Conservation (phyloP, 2,797 vertebrate genomes). For the Microctenopoma lineatum region DNA sequence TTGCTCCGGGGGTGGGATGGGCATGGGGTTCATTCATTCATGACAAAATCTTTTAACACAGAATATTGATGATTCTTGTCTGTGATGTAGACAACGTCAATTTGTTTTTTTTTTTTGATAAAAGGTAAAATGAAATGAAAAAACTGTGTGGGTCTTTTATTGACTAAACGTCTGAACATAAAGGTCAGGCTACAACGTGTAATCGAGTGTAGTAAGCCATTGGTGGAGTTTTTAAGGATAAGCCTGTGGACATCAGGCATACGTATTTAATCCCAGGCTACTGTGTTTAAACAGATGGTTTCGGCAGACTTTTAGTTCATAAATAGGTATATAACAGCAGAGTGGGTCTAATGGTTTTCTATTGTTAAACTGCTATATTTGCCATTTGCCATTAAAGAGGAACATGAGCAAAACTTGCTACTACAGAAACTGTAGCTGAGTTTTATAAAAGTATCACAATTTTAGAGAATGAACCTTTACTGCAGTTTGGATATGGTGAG, state of each 20-base stretch:
- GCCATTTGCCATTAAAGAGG: background rate
- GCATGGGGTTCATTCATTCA: slow-evolving; percentile 79
- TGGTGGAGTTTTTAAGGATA: slow-evolving; percentile 61
- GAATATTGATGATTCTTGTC: slow-evolving; percentile 87
- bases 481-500: no score
- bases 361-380: background rate
- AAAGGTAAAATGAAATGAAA: slow-evolving; percentile 77
- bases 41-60: slow-evolving; percentile 76
- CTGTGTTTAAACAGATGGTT: slow-evolving; percentile 70
- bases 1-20: slow-evolving; percentile 70
- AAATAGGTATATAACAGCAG: slow-evolving; percentile 36
- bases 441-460: background rate
- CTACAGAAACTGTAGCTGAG: background rate
- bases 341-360: slow-evolving; percentile 1
- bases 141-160: slow-evolving; percentile 57
- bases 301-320: slow-evolving; percentile 37
- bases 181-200: background rate
- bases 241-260: slow-evolving; percentile 57
- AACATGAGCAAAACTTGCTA: background rate
- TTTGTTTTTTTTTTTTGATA: slow-evolving; percentile 76
- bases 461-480: no score
- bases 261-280: slow-evolving; percentile 66
- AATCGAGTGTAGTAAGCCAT: slow-evolving; percentile 44
- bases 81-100: slow-evolving; percentile 88
- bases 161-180: slow-evolving; percentile 4